These are phyloP conservation scores for Chymomyza fuscimana DNA, from an alignment of 2,888 invertebrate genomes.

Conservation along the genomic window DNA sequence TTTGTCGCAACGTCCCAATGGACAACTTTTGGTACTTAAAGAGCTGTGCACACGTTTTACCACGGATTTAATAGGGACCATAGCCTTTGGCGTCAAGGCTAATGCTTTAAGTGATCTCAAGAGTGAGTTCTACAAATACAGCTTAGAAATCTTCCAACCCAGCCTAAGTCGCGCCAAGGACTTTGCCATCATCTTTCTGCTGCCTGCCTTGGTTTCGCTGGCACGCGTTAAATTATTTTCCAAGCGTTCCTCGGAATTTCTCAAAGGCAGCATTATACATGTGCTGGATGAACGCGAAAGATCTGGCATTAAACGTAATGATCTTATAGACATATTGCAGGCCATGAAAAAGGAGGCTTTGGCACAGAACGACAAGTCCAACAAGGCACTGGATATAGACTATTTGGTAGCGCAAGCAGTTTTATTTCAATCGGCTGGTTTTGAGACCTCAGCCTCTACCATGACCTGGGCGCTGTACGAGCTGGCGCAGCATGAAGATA, in stretches of 20 bases:
- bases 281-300: conserved; percentile 76
- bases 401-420: conserved; percentile 75
- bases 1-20: conserved; percentile 7
- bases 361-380: conserved; percentile 17
- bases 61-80: conserved; percentile 79
- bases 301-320: conserved; percentile 72
- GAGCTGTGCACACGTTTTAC: conserved; percentile 60
- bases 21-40: conserved; percentile 31
- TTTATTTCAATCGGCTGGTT: conserved; percentile 76
- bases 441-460: conserved; percentile 76
- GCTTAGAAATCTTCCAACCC: conserved; percentile 48
- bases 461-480: conserved; percentile 78
- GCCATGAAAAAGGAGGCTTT: conserved; percentile 67
- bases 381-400: conserved; percentile 43
- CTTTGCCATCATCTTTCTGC: conserved; percentile 49
- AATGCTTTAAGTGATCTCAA: conserved; percentile 76
- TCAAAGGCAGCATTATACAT: conserved; percentile 73
- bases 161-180: conserved; percentile 41
- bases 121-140: conserved; percentile 74
- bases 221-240: conserved; percentile 58
- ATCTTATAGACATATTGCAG: conserved; percentile 80
- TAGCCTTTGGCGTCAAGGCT: conserved; percentile 79
- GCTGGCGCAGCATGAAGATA: conserved; percentile 72
- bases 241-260: conserved; percentile 58
- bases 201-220: conserved; percentile 54